These are phyloP conservation scores for Mycteria americana DNA, from an alignment of 2,797 vertebrate species.

Conservation along the genomic window DNA sequence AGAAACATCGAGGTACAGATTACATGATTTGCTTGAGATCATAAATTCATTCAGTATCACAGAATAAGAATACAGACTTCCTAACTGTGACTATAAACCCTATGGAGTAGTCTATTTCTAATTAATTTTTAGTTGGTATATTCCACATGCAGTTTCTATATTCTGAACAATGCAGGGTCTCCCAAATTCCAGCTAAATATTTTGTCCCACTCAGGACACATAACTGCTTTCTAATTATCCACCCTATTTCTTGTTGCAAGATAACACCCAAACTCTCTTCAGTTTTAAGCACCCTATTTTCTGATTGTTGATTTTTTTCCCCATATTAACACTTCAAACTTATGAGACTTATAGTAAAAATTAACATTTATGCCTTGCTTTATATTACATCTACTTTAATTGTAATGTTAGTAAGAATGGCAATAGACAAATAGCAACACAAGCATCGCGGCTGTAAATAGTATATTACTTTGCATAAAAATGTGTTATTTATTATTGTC, in stretches of 20 bases:
- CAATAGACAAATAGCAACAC: neutral
- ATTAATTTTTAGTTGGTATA: neutral
- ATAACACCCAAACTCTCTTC: neutral
- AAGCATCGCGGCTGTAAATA: neutral
- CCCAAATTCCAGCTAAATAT: neutral
- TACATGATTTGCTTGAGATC: neutral
- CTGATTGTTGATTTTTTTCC: neutral
- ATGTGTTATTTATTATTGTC: neutral
- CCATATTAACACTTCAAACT: neutral
- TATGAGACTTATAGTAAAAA: neutral
- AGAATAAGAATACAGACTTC: neutral
- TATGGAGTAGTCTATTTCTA: rapidly evolving
- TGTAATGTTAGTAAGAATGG: neutral
- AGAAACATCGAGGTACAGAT: neutral
- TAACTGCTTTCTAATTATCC: neutral
- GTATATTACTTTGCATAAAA: neutral
- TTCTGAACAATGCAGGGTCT: neutral
- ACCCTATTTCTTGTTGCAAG: neutral
- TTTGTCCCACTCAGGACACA: neutral
- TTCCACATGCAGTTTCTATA: neutral
- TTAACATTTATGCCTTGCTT: neutral
- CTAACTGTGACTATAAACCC: neutral
- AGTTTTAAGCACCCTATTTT: neutral
- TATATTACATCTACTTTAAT: neutral
- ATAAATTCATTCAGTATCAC: neutral